Evolutionary conservation across 2,797 vertebrate genomes (phyloP).

Genomic region (Erpetoichthys calabaricus): DNA sequence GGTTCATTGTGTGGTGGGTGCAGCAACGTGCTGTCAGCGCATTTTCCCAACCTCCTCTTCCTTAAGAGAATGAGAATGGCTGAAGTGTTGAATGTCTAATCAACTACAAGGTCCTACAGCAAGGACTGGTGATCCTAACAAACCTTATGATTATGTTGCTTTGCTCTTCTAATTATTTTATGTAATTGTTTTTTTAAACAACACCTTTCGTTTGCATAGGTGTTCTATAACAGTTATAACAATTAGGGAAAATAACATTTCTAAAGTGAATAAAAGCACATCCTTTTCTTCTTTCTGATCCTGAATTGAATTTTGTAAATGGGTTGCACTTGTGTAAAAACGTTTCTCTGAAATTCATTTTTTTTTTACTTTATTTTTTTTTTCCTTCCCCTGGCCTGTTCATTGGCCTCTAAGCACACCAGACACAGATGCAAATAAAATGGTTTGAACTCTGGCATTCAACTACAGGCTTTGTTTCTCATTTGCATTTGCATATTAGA

Average conservation of each 20-base stretch:
- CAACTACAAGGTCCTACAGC: too few species aligned
- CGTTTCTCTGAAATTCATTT: background rate
- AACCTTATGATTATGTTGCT: too few species aligned
- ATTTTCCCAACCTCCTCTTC: too few species aligned
- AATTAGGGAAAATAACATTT: constrained; percentile 47
- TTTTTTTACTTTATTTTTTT: background rate
- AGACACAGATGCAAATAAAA: constrained; percentile 39
- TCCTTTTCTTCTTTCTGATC: background rate
- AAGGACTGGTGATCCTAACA: too few species aligned
- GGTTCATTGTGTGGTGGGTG: too few species aligned
- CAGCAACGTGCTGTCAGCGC: too few species aligned
- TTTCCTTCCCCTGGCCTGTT: background rate
- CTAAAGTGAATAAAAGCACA: background rate
- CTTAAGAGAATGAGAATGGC: too few species aligned
- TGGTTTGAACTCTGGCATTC: constrained; percentile 69
- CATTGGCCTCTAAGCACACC: constrained; percentile 3
- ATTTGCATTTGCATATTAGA: constrained; percentile 98
- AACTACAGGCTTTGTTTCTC: constrained; percentile 80
- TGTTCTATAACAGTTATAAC: constrained; percentile 34
- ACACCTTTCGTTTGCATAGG: too few species aligned
- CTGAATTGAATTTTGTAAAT: background rate
- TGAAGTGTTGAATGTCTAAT: too few species aligned
- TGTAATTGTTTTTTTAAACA: too few species aligned
- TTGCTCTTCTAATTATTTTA: too few species aligned
- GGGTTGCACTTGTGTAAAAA: background rate